Evolutionary conservation across 2,888 invertebrate genomes (phyloP), one percentile per base, ranked within the genome.

Genomic region (Dynastes tityus): DNA sequence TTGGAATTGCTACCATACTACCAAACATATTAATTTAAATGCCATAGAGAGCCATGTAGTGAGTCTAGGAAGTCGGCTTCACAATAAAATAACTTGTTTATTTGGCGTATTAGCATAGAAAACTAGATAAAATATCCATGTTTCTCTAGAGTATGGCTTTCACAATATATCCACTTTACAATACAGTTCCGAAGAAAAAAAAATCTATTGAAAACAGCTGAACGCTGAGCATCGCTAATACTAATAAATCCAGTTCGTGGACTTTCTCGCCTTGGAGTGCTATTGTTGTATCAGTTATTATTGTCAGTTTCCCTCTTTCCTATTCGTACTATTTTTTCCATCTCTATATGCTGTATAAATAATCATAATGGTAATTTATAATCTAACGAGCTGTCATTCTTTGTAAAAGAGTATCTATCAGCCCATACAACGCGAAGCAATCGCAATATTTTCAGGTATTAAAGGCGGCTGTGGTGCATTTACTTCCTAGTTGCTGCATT

Each of bases 381-480:
- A 55, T 58, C 71, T 71, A 71, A 71, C 71, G 55, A 71, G 58
- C 71, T 71, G 71, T 71, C 71, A 71, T 29, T 55, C 37, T 22
- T 32, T 40, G 55, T 71, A 70, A 53, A 53, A 53, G 55, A 55
- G 71, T 29, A 9, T 71, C 32, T 55, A 32, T 51, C 22, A 27
- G 51, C 51, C n/a, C 22, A 53, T 53, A 29, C 49, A 70, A 37
- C 22, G 71, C 32, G n/a, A 58, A 22, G 37, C 58, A 53, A 58
- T 55, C 53, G 71, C 71, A 58, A 71, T 71, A 71, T 71, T 71
- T 71, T 71, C 55, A 32, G 71, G 71, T 71, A 71, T 71, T 71
- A 71, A 71, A 22, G n/a, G 32, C 29, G 51, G 29, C 53, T 13
- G 37, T 53, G 16, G 53, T 22, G 22, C 22, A 53, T 22, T 22